Conservation (phyloP, 2,113 vertebrate species). For the Gobiocypris rarus region DNA sequence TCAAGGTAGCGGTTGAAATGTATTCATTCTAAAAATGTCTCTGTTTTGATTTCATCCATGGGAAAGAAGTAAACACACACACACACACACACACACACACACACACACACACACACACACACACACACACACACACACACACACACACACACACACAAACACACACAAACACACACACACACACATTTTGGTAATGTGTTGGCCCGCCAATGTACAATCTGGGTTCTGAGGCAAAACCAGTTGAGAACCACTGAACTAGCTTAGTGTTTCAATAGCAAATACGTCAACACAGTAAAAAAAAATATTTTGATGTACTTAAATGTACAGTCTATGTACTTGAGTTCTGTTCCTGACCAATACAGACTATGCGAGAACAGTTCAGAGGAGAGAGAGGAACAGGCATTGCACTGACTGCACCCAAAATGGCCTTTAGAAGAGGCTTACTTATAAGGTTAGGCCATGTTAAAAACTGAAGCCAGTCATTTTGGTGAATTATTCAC, state of each 20-base stretch:
- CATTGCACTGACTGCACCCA: neutral
- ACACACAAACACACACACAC: too few species aligned
- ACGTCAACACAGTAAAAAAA: neutral
- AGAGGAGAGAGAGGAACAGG: neutral
- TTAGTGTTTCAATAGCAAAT: neutral
- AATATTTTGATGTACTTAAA: neutral
- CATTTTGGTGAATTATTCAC: slow-evolving; percentile 23
- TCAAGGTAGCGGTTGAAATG: neutral
- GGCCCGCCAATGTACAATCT: too few species aligned
- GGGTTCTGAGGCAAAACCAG: too few species aligned
- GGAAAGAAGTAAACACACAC: too few species aligned
- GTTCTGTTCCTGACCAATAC: slow-evolving; percentile 7
- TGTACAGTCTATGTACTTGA: slow-evolving; percentile 1
- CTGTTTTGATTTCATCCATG: neutral
- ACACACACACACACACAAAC: too few species aligned
- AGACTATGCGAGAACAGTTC: slow-evolving; percentile 3
- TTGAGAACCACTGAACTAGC: neutral
- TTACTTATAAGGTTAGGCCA: slow-evolving; percentile 14
- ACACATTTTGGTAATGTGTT: too few species aligned
- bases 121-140: too few species aligned
- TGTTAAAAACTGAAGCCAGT: slow-evolving; percentile 29
- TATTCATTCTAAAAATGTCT: neutral
- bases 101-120: too few species aligned
- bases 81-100: too few species aligned
- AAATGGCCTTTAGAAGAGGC: slow-evolving; percentile 4